Conservation (phyloP, 2,797 vertebrate species). For the Squalus acanthias region DNA sequence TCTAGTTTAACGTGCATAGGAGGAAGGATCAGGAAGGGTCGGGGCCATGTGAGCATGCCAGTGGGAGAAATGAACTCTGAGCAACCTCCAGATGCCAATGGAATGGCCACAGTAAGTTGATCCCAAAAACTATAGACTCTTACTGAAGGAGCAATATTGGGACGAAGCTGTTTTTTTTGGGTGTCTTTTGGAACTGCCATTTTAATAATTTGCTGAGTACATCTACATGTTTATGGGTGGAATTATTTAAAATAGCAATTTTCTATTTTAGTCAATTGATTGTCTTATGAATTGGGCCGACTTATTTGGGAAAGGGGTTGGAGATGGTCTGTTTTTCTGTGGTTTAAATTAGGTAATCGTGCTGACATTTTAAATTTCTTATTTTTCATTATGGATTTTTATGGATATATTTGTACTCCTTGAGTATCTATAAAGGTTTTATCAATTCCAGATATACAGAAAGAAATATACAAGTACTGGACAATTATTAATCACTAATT, state of each 20-base stretch:
- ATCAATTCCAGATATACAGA: too few relatives aligned
- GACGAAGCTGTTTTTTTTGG: neutral
- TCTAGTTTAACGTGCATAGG: neutral
- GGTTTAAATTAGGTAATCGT: neutral
- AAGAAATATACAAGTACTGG: too few relatives aligned
- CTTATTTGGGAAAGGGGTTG: neutral
- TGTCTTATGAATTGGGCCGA: neutral
- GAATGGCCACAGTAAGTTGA: neutral
- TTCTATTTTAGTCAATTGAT: neutral
- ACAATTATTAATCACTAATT: too few relatives aligned
- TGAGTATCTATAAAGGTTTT: too few relatives aligned
- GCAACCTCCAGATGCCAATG: neutral
- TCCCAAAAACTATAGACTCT: neutral
- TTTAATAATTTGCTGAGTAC: neutral
- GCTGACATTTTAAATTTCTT: neutral
- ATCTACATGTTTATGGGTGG: neutral
- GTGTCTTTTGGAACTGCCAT: neutral
- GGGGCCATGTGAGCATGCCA: neutral
- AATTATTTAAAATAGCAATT: neutral
- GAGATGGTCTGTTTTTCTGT: neutral
- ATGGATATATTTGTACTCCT: too few relatives aligned
- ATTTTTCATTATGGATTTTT: too few relatives aligned
- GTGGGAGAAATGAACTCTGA: neutral
- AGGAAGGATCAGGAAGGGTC: neutral
- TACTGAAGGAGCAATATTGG: neutral